Evolutionary conservation across 2,113 vertebrate species (phyloP).

Genomic region (Dendropsophus ebraccatus): DNA sequence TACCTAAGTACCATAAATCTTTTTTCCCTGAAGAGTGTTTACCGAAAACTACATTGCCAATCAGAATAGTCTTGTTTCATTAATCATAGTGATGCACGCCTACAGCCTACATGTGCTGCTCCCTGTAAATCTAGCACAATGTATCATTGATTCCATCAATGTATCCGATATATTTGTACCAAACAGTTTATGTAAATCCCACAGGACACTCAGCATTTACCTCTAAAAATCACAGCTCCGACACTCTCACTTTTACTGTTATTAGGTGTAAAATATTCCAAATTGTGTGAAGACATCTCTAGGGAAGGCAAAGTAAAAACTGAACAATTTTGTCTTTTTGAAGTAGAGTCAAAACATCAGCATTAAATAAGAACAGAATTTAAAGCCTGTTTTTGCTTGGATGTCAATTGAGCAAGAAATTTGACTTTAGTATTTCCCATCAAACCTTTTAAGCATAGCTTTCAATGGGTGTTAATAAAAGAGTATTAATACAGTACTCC

Average conservation of each 20-base stretch:
- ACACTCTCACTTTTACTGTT: constrained; percentile 59
- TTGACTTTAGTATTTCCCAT: not conserved
- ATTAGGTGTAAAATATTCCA: constrained; percentile 63
- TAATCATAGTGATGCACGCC: not conserved
- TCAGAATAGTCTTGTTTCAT: constrained; percentile 10
- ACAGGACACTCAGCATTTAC: constrained; percentile 56
- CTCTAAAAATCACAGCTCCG: constrained; percentile 59
- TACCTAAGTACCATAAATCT: not conserved
- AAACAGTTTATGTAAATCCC: constrained; percentile 59
- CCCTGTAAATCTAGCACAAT: constrained; percentile 36
- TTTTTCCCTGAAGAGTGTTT: not conserved
- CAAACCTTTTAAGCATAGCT: constrained; percentile 17
- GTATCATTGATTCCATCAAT: constrained; percentile 52
- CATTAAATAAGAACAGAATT: constrained; percentile 55
- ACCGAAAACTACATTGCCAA: not conserved
- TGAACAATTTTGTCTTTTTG: constrained; percentile 69
- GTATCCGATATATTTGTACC: constrained; percentile 61
- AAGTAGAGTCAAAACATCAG: constrained; percentile 67
- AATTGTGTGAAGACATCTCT: constrained; percentile 66
- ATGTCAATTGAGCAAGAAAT: not conserved
- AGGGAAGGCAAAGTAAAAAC: constrained; percentile 64
- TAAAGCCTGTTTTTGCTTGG: not conserved
- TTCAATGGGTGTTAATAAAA: constrained; percentile 9
- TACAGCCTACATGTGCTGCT: constrained; percentile 9
- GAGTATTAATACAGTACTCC: constrained; percentile 21